These are phyloP conservation scores for Heteromurus nitidus DNA, from an alignment of 2,888 invertebrate genomes.

Conservation along the genomic window DNA sequence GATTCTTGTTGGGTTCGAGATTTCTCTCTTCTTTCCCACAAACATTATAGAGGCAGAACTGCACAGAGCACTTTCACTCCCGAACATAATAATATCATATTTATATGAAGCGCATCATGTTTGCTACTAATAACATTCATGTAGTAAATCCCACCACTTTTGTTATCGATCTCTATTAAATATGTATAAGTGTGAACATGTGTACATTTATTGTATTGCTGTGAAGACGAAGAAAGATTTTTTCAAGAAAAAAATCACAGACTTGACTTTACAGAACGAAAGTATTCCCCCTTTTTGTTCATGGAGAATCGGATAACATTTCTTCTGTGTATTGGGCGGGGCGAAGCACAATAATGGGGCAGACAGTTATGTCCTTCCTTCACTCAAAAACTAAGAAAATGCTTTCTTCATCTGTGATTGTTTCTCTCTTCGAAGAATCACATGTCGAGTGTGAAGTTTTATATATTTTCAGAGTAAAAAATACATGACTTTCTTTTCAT, in stretches of 20 bases:
- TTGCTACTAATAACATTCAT: background rate
- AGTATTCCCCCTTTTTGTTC: slow-evolving; percentile 21
- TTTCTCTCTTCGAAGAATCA: too few species aligned
- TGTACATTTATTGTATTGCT: background rate
- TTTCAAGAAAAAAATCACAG: slow-evolving; percentile 56
- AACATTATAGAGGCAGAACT: background rate
- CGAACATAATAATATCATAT: background rate
- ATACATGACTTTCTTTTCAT: too few species aligned
- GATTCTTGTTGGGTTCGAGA: background rate
- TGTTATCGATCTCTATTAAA: background rate
- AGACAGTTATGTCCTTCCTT: slow-evolving; percentile 53
- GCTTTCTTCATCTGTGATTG: slow-evolving; percentile 36
- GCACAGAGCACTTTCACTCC: background rate
- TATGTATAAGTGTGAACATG: background rate
- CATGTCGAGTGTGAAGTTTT: too few species aligned
- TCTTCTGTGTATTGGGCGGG: too few species aligned
- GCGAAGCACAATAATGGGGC: slow-evolving; percentile 19
- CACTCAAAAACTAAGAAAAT: slow-evolving; percentile 18
- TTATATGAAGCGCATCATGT: too few species aligned
- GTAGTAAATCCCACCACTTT: background rate
- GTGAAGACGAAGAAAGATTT: slow-evolving; percentile 11
- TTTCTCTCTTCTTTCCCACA: background rate
- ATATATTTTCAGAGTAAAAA: too few species aligned
- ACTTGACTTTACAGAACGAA: slow-evolving; percentile 38
- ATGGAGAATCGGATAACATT: background rate